phyloP scores from a whole-genome alignment of 2,888 invertebrate genomes.

The Spilosoma lubricipeda region DNA sequence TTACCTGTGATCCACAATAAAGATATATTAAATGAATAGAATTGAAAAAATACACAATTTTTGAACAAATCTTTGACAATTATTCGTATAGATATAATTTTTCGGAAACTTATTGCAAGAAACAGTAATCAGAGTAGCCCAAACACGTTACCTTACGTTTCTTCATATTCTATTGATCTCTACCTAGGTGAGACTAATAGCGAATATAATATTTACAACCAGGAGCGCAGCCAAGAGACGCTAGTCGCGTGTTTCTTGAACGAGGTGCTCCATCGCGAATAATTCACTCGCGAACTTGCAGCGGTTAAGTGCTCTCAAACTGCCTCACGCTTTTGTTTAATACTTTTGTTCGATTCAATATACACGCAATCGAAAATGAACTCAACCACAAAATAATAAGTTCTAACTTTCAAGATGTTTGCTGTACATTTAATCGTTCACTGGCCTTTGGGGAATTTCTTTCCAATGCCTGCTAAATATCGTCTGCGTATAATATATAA shows the following conservation, averaged over 20 bases:
- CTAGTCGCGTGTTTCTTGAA: constrained; percentile 13
- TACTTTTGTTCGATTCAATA: constrained; percentile 26
- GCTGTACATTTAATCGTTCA: neutral
- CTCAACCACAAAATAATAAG: neutral
- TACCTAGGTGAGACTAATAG: neutral
- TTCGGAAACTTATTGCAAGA: neutral
- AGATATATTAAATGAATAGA: no score
- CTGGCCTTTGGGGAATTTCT: constrained; percentile 19
- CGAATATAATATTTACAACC: constrained; percentile 14
- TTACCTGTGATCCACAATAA: no score
- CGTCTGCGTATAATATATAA: neutral
- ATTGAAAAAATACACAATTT: no score
- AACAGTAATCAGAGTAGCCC: neutral
- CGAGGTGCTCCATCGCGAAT: constrained; percentile 38
- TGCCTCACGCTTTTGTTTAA: constrained; percentile 35
- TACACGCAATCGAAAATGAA: constrained; percentile 13
- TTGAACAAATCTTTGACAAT: no score
- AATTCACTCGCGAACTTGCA: constrained; percentile 43
- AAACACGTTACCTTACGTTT: neutral
- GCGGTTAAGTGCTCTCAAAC: constrained; percentile 46
- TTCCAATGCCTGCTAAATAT: constrained; percentile 32
- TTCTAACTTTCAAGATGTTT: neutral
- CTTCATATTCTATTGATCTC: neutral
- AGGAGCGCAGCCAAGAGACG: constrained; percentile 4
- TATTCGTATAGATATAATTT: no score